Conservation (phyloP, 2,797 vertebrate species). For the Cheracebus regulus region DNA sequence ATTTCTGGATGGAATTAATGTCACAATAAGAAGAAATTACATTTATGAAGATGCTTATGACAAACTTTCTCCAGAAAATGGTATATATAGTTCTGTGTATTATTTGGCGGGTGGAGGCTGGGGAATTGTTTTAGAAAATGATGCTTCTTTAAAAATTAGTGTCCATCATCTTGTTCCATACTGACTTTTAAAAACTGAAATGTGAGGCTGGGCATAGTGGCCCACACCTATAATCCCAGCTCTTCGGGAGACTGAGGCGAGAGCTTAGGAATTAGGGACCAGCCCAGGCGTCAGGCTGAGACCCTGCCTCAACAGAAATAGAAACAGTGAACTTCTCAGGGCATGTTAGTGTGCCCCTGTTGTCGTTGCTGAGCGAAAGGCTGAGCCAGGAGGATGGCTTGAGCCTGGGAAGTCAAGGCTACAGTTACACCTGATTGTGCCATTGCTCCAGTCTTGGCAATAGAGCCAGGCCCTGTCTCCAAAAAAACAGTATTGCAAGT, state of each 20-base stretch:
- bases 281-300: neutral
- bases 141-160: neutral
- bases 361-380: fast-evolving
- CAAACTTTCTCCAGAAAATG: slow-evolving; percentile 99
- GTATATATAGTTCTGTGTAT: slow-evolving; percentile 80
- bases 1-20: slow-evolving; percentile 96
- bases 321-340: neutral
- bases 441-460: neutral
- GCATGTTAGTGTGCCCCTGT: neutral
- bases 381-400: neutral
- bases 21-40: slow-evolving; percentile 98
- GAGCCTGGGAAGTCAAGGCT: neutral
- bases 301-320: neutral
- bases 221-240: neutral
- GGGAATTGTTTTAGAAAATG: neutral
- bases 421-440: neutral
- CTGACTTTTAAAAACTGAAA: neutral
- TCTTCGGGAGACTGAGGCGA: neutral
- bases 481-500: neutral
- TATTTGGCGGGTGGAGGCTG: neutral
- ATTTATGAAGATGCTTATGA: slow-evolving; percentile 99
- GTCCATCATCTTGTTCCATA: neutral
- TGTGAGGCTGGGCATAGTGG: neutral
- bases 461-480: neutral
- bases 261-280: neutral